phyloP scores from a whole-genome alignment of 2,113 vertebrate genomes.

The Shinisaurus crocodilurus region DNA sequence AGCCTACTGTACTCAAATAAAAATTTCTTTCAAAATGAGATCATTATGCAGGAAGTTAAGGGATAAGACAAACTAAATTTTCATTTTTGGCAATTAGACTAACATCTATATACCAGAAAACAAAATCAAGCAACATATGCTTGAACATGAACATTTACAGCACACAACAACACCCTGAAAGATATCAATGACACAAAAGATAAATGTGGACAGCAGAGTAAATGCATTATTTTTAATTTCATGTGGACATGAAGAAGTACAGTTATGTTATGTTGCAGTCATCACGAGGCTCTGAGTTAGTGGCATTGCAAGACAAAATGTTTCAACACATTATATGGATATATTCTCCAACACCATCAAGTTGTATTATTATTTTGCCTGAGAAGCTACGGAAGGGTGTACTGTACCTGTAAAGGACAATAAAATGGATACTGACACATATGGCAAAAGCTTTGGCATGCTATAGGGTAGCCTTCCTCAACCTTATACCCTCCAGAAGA shows the following conservation, averaged over 20 bases:
- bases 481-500: too few species aligned
- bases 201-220: background rate
- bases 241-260: slow-evolving; percentile 16
- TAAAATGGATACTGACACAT: background rate
- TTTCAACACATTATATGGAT: slow-evolving; percentile 15
- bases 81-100: background rate
- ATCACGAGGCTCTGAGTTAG: slow-evolving; percentile 27
- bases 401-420: background rate
- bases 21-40: background rate
- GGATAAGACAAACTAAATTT: background rate
- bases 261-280: background rate
- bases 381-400: background rate
- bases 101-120: background rate
- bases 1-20: background rate
- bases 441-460: background rate
- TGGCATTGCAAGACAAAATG: slow-evolving; percentile 25
- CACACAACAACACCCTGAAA: background rate
- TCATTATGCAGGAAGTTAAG: background rate
- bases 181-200: background rate
- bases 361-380: background rate
- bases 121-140: background rate
- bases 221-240: slow-evolving; percentile 41
- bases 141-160: background rate
- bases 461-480: background rate
- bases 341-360: background rate